Conservation (phyloP, 2,888 invertebrate genomes). For the Zeuzera pyrina region DNA sequence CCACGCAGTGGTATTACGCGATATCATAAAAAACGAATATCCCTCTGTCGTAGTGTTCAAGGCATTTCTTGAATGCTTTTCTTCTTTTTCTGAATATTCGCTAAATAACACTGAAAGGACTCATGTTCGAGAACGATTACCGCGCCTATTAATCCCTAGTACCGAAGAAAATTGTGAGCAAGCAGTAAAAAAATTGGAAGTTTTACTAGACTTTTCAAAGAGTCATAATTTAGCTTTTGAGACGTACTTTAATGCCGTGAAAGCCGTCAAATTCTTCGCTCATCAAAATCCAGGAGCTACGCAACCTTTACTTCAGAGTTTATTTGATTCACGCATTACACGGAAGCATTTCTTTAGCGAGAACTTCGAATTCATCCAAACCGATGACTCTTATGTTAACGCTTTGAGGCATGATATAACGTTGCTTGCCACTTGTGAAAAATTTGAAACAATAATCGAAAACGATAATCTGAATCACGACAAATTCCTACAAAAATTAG, state of each 20-base stretch:
- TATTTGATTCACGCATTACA: slow-evolving; percentile 29
- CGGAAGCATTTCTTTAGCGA: slow-evolving; percentile 31
- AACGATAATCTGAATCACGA: slow-evolving; percentile 20
- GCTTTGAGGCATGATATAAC: slow-evolving; percentile 34
- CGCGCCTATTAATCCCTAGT: slow-evolving; percentile 18
- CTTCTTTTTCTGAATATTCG: slow-evolving; percentile 31
- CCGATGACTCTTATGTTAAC: slow-evolving; percentile 37
- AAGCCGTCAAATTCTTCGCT: slow-evolving; percentile 21
- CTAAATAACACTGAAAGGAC: slow-evolving; percentile 26
- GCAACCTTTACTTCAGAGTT: slow-evolving; percentile 20
- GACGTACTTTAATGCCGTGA: too few species aligned
- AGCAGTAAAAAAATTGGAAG: too few species aligned
- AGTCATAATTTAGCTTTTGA: too few species aligned
- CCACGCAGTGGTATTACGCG: slow-evolving; percentile 39
- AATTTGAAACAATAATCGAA: slow-evolving; percentile 18
- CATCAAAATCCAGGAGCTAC: slow-evolving; percentile 18
- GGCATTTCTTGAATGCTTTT: slow-evolving; percentile 30
- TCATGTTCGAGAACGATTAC: slow-evolving; percentile 19
- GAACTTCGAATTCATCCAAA: slow-evolving; percentile 28
- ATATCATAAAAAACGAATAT: slow-evolving; percentile 22
- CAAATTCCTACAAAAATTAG: slow-evolving; percentile 28
- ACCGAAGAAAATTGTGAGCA: too few species aligned
- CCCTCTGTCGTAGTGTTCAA: slow-evolving; percentile 19
- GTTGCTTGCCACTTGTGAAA: slow-evolving; percentile 21
- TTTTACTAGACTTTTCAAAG: too few species aligned